Evolutionary conservation across 2,797 vertebrate genomes (phyloP).

Genomic region (Podarcis siculus): DNA sequence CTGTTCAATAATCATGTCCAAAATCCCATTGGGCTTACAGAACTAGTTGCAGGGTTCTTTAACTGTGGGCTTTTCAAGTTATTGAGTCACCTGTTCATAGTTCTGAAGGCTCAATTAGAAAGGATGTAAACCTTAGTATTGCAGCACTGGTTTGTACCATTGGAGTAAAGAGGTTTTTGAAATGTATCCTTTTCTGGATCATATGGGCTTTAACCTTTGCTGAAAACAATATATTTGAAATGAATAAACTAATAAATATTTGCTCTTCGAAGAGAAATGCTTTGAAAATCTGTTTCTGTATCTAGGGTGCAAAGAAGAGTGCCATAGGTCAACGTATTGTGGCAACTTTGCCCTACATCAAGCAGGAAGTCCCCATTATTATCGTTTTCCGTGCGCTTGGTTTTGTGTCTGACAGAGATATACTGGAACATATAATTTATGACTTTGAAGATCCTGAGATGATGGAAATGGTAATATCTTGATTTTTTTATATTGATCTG

Average conservation of each 20-base stretch:
- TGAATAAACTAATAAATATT: neutral
- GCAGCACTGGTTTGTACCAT: neutral
- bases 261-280: neutral
- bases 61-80: neutral
- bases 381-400: slow-evolving; percentile 96
- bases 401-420: slow-evolving; percentile 97
- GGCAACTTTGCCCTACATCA: slow-evolving; percentile 95
- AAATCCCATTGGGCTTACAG: neutral
- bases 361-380: slow-evolving; percentile 98
- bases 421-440: slow-evolving; percentile 98
- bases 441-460: slow-evolving; percentile 99
- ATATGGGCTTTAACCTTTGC: neutral
- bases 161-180: neutral
- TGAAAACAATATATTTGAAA: neutral
- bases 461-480: slow-evolving; percentile 95
- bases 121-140: neutral
- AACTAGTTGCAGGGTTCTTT: neutral
- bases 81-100: neutral
- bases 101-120: neutral
- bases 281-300: neutral
- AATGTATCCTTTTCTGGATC: neutral
- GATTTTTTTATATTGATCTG: slow-evolving; percentile 2
- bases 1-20: neutral
- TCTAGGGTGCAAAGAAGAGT: slow-evolving; percentile 96
- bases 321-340: slow-evolving; percentile 98